phyloP scores from a whole-genome alignment of 1,140 invertebrate genomes.

The Brachionus rubens region DNA sequence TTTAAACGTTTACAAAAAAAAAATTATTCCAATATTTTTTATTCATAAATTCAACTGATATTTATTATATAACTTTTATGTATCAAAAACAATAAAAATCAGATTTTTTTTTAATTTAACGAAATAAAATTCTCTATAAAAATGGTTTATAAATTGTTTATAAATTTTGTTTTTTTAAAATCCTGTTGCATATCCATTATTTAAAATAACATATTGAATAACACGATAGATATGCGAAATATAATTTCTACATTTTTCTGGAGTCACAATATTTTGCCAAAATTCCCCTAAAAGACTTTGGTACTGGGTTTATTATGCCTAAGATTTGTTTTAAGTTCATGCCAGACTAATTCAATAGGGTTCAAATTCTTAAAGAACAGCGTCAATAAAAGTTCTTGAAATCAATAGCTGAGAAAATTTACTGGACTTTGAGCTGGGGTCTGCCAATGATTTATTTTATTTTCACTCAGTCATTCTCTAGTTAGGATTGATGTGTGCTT shows the following conservation, averaged over 20 bases:
- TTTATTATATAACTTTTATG: too few relatives aligned
- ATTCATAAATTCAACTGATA: too few relatives aligned
- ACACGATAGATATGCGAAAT: not conserved
- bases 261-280: slow-evolving; percentile 15
- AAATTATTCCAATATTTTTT: not conserved
- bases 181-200: slow-evolving; percentile 6
- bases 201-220: not conserved
- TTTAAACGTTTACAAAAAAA: not conserved
- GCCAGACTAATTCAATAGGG: slow-evolving; percentile 29
- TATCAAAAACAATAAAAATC: too few relatives aligned
- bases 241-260: slow-evolving; percentile 4
- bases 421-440: not conserved
- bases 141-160: not conserved
- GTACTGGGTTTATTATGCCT: not conserved
- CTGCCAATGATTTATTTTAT: not conserved
- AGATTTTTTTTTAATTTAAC: not conserved
- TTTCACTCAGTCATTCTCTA: not conserved
- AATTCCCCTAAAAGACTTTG: not conserved
- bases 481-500: not conserved
- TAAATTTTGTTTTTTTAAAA: not conserved
- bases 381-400: too few relatives aligned
- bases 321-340: slow-evolving; percentile 1
- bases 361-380: not conserved
- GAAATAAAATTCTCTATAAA: not conserved
- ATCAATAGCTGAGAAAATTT: not conserved